Evolutionary conservation across 2,113 vertebrate species (phyloP).

Genomic region (Ceyx margarethae): DNA sequence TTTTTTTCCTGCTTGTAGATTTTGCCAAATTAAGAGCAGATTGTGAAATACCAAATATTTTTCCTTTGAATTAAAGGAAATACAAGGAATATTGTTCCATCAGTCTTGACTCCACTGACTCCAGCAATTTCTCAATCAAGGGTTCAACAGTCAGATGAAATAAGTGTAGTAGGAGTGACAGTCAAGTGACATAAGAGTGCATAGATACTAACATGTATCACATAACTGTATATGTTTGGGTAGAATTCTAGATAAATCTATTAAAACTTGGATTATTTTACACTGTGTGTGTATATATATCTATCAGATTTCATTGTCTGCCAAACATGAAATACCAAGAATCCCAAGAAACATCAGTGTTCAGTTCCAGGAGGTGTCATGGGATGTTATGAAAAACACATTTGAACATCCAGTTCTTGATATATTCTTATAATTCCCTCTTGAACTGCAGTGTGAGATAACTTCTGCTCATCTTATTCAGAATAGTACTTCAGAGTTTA

Average conservation of each 20-base stretch:
- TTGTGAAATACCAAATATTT: not conserved
- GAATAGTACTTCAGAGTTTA: not conserved
- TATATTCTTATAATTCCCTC: not conserved
- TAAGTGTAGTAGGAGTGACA: not conserved
- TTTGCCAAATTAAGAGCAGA: not conserved
- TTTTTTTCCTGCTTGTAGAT: not conserved
- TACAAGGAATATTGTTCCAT: not conserved
- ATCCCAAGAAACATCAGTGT: not conserved
- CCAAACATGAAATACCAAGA: not conserved
- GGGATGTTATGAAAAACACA: not conserved
- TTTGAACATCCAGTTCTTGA: not conserved
- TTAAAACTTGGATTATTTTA: not conserved
- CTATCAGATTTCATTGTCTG: not conserved
- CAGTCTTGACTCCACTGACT: not conserved
- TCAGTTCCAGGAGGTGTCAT: not conserved
- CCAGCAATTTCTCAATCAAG: not conserved
- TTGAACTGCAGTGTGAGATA: not conserved
- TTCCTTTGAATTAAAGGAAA: not conserved
- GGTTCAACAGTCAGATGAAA: not conserved
- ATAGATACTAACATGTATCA: not conserved
- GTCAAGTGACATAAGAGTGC: not conserved
- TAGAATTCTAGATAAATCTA: not conserved
- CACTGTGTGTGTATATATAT: not conserved
- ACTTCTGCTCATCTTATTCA: not conserved
- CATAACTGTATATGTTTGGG: fast-evolving